These are phyloP conservation scores for Aphelenchoides avenae DNA, from an alignment of 1,140 invertebrate genomes.

Conservation along the genomic window DNA sequence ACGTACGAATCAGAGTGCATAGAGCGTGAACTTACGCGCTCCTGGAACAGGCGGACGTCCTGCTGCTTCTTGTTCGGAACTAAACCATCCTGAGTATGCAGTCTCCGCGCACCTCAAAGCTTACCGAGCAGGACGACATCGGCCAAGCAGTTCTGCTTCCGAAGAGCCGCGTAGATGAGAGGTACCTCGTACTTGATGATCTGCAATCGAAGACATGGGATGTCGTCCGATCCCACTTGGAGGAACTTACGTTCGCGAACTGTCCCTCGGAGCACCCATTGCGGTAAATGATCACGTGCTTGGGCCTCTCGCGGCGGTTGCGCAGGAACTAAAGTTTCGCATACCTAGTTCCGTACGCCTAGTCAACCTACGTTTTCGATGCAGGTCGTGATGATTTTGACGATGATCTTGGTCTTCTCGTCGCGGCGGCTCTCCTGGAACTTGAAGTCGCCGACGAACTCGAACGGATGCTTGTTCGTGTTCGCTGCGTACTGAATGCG, in stretches of 20 bases:
- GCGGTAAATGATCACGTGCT: constrained; percentile 35
- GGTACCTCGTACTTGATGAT: constrained; percentile 35
- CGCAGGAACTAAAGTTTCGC: constrained; percentile 2
- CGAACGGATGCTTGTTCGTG: too few relatives aligned
- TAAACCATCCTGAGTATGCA: constrained; percentile 20
- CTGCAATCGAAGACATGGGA: background rate
- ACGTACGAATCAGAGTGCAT: background rate
- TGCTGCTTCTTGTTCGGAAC: constrained; percentile 33
- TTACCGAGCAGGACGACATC: too few relatives aligned
- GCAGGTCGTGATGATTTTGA: constrained; percentile 18
- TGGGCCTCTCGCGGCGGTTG: constrained; percentile 2
- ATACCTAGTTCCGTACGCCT: background rate
- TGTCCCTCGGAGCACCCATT: constrained; percentile 43
- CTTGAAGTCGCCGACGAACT: too few relatives aligned
- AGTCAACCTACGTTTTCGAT: constrained; percentile 6
- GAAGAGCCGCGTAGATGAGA: constrained; percentile 13
- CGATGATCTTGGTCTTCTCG: constrained; percentile 36
- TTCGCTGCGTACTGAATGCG: too few relatives aligned
- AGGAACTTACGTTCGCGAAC: constrained; percentile 10
- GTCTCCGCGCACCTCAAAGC: background rate
- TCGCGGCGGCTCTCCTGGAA: too few relatives aligned
- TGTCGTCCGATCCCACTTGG: too few relatives aligned
- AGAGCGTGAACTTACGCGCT: background rate
- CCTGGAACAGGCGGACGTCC: constrained; percentile 30
- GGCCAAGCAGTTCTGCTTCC: too few relatives aligned